These are phyloP conservation scores for Dolomedes plantarius DNA, from an alignment of 2,888 invertebrate genomes.

Conservation along the genomic window DNA sequence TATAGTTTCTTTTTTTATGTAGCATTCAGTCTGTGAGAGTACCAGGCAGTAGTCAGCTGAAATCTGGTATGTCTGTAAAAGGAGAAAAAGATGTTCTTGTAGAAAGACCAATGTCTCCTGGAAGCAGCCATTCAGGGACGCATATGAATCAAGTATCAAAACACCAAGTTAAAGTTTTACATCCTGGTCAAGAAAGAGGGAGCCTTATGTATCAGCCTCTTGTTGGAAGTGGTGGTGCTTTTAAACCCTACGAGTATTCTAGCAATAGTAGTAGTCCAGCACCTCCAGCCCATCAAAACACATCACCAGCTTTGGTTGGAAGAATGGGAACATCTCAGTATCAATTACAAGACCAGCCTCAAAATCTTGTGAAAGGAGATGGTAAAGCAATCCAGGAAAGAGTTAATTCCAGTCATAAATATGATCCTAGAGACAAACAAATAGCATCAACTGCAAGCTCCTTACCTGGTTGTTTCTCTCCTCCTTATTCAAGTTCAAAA, in stretches of 20 bases:
- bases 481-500: conserved; percentile 53
- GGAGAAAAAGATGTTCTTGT: conserved; percentile 41
- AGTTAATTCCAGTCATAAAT: conserved; percentile 31
- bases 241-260: conserved; percentile 73
- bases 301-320: conserved; percentile 61
- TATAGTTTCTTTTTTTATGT: too few relatives aligned
- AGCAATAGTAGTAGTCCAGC: conserved; percentile 57
- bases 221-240: conserved; percentile 71
- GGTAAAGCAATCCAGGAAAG: conserved; percentile 36
- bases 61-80: conserved; percentile 17
- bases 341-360: conserved; percentile 72
- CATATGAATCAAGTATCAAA: conserved; percentile 60
- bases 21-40: conserved; percentile 51
- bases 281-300: conserved; percentile 73
- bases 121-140: conserved; percentile 72
- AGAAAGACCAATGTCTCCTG: conserved; percentile 60
- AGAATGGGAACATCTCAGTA: conserved; percentile 60
- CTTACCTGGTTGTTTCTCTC: conserved; percentile 72
- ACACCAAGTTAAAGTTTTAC: conserved; percentile 62
- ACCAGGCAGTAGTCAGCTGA: conserved; percentile 34
- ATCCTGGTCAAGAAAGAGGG: conserved; percentile 64
- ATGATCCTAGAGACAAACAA: conserved; percentile 73
- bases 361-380: conserved; percentile 73
- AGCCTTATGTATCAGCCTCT: conserved; percentile 70
- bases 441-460: conserved; percentile 70